Evolutionary conservation across 1,140 invertebrate genomes (phyloP).

Genomic region (Pentalonia nigronervosa): DNA sequence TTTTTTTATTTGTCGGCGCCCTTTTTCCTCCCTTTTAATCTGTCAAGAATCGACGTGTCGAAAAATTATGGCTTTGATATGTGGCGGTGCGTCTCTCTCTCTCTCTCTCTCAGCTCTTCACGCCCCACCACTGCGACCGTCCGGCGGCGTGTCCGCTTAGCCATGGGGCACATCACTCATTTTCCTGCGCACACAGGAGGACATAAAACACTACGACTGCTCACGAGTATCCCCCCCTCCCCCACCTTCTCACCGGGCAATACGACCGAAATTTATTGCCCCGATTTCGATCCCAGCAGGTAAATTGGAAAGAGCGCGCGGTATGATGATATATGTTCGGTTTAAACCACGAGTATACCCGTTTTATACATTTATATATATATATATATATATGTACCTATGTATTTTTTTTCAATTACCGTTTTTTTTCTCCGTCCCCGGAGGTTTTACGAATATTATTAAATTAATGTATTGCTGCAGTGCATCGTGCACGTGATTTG

Average conservation of each 20-base stretch:
- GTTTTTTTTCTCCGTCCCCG: background rate
- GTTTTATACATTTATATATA: too few relatives aligned
- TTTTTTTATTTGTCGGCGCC: background rate
- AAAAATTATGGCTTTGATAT: constrained; percentile 47
- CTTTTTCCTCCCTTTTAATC: background rate
- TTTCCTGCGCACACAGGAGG: background rate
- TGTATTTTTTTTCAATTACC: constrained; percentile 25
- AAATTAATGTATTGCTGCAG: constrained; percentile 2
- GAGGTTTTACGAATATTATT: constrained; percentile 22
- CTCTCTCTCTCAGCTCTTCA: background rate
- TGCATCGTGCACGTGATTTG: background rate
- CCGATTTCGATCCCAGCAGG: constrained; percentile 30
- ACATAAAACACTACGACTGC: background rate
- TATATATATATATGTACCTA: background rate
- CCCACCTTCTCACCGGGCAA: background rate
- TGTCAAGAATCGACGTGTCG: constrained; percentile 30
- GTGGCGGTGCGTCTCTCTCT: background rate
- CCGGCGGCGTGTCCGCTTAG: background rate
- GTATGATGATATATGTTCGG: constrained; percentile 40
- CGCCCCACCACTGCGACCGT: background rate
- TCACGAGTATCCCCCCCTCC: background rate
- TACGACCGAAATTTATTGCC: constrained; percentile 18
- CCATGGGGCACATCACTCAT: constrained; percentile 21
- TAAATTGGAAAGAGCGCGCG: constrained; percentile 6
- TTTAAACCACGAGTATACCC: background rate